Evolutionary conservation across 2,888 invertebrate species (phyloP).

Genomic region (Artemia sp.): DNA sequence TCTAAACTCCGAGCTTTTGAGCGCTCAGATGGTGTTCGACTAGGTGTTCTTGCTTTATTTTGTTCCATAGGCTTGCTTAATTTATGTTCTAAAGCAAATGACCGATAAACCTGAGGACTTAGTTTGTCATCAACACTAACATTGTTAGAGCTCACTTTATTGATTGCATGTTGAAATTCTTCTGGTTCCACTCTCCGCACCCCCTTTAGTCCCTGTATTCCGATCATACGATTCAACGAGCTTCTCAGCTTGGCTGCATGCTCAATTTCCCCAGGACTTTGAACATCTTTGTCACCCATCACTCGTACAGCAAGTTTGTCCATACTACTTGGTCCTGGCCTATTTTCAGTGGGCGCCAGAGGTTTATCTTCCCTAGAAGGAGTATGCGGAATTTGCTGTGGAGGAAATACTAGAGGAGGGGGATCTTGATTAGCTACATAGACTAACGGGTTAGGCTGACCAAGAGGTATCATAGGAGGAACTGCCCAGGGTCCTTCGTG

Average conservation of each 20-base stretch:
- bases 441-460: conserved; percentile 28
- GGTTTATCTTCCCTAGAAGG: conserved; percentile 21
- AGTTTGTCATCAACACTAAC: conserved; percentile 22
- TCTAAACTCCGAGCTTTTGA: conserved; percentile 42
- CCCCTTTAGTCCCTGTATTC: not conserved
- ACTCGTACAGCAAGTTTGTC: conserved; percentile 45
- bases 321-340: conserved; percentile 24
- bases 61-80: not conserved
- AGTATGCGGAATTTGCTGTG: conserved; percentile 22
- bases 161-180: not conserved
- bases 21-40: conserved; percentile 25
- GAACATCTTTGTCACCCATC: conserved; percentile 37
- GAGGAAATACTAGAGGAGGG: conserved; percentile 23
- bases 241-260: conserved; percentile 21
- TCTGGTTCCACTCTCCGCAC: not conserved
- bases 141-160: conserved; percentile 13
- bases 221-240: conserved; percentile 21
- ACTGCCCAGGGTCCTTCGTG: conserved; percentile 24
- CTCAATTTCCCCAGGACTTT: conserved; percentile 22
- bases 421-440: conserved; percentile 24
- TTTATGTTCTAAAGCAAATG: conserved; percentile 10
- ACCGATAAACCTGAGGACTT: conserved; percentile 21
- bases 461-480: conserved; percentile 17
- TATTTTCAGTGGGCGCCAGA: conserved; percentile 22
- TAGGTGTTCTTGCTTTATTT: conserved; percentile 15